These are phyloP conservation scores for Coracias cyanogaster DNA, from an alignment of 2,797 vertebrate species.

Conservation along the genomic window DNA sequence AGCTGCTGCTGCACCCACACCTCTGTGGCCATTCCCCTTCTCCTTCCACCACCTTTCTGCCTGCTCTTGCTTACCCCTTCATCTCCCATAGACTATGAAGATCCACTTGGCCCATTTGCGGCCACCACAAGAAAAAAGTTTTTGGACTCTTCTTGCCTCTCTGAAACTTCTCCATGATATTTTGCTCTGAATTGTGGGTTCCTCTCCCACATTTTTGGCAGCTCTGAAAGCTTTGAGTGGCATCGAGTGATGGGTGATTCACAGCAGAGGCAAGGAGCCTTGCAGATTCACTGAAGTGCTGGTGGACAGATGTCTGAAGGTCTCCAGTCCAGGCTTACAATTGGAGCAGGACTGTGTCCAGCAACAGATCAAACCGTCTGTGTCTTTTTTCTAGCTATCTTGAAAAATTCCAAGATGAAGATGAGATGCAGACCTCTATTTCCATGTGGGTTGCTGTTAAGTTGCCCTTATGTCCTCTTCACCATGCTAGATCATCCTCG, in stretches of 20 bases:
- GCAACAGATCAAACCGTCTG: not conserved
- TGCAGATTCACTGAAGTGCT: not conserved
- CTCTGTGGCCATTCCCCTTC: not conserved
- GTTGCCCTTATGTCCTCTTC: not conserved
- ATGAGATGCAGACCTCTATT: not conserved
- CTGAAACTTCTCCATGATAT: not conserved
- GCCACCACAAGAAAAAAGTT: not conserved
- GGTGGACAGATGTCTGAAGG: not conserved
- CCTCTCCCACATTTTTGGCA: not conserved
- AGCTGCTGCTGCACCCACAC: not conserved
- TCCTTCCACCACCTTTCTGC: not conserved
- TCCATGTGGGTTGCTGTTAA: not conserved
- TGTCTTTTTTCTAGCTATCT: not conserved
- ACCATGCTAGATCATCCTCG: fast-evolving
- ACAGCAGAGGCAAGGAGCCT: not conserved
- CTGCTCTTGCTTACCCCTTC: not conserved
- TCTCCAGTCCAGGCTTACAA: not conserved
- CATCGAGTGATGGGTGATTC: not conserved
- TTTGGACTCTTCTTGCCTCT: not conserved
- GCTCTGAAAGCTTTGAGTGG: not conserved
- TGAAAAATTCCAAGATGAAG: not conserved
- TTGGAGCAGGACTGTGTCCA: not conserved
- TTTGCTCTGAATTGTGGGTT: not conserved
- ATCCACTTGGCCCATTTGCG: not conserved
- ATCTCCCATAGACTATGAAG: not conserved